Percentiles rank a stretch among this genome's conserved stretches.
These are phyloP conservation scores for Pseudococcus viburni DNA, from an alignment of 2,888 invertebrate genomes.

Conservation along the genomic window DNA sequence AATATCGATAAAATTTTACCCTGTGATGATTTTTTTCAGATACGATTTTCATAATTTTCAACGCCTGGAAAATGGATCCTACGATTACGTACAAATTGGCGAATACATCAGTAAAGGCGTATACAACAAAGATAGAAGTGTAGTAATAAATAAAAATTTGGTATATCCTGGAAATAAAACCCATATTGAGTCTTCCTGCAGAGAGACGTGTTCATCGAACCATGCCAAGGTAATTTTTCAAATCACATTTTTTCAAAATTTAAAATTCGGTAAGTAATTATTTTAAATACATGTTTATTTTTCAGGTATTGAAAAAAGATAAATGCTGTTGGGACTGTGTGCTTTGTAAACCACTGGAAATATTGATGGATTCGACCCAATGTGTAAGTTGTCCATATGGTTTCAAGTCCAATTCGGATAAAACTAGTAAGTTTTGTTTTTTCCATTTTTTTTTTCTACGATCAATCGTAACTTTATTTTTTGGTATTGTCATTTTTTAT, in stretches of 20 bases:
- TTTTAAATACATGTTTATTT: neutral
- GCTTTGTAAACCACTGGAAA: conserved; percentile 4
- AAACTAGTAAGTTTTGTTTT: neutral
- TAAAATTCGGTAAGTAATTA: too few species aligned
- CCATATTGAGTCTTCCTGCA: neutral
- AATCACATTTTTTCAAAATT: neutral
- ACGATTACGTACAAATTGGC: conserved; percentile 75
- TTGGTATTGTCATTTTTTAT: too few species aligned
- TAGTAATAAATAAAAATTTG: neutral
- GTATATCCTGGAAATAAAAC: conserved; percentile 24
- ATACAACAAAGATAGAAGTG: neutral
- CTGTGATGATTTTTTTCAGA: conserved; percentile 71
- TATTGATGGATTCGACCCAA: conserved; percentile 70
- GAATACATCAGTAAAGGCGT: conserved; percentile 75
- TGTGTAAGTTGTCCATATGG: conserved; percentile 78
- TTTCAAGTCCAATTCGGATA: conserved; percentile 74
- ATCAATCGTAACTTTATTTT: neutral
- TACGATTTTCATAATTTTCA: conserved; percentile 86
- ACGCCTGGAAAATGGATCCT: conserved; percentile 69
- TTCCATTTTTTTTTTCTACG: neutral
- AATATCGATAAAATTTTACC: too few species aligned
- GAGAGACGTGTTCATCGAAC: neutral
- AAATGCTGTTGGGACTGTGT: conserved; percentile 43
- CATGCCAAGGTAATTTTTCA: neutral
- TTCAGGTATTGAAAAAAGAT: conserved; percentile 9